Conservation (phyloP, 2,113 vertebrate genomes). For the Trachemys scripta region DNA sequence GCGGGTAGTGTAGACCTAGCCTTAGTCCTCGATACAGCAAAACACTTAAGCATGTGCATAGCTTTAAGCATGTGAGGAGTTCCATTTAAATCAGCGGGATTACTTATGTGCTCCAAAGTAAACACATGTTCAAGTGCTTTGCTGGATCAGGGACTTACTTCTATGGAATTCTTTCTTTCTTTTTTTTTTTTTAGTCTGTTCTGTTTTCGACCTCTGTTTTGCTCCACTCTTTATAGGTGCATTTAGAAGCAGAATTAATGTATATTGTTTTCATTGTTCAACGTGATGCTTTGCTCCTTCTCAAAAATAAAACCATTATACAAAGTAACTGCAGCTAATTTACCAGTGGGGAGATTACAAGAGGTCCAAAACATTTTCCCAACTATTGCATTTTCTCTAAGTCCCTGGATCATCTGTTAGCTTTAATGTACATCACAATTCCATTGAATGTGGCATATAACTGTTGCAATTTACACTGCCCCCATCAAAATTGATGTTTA, state of each 20-base stretch:
- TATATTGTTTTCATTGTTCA: neutral
- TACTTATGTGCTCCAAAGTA: neutral
- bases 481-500: constrained; percentile 61
- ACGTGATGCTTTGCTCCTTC: neutral
- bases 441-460: constrained; percentile 1
- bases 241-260: neutral
- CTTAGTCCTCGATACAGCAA: neutral
- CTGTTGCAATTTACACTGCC: constrained; percentile 23
- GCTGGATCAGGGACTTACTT: neutral
- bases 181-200: too few species aligned
- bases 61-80: neutral
- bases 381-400: neutral
- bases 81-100: neutral
- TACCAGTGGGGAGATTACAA: neutral
- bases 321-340: neutral
- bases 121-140: neutral
- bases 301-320: constrained; percentile 33
- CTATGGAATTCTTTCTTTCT: too few species aligned
- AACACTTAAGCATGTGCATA: neutral
- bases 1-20: too few species aligned
- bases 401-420: constrained; percentile 5
- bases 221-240: neutral
- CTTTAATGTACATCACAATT: constrained; percentile 25
- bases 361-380: neutral
- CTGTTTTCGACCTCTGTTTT: neutral